A percentile compares a stretch with the other conserved stretches of the same genome.
phyloP scores from a whole-genome alignment of 2,113 vertebrate genomes.

The Prunella himalayana region DNA sequence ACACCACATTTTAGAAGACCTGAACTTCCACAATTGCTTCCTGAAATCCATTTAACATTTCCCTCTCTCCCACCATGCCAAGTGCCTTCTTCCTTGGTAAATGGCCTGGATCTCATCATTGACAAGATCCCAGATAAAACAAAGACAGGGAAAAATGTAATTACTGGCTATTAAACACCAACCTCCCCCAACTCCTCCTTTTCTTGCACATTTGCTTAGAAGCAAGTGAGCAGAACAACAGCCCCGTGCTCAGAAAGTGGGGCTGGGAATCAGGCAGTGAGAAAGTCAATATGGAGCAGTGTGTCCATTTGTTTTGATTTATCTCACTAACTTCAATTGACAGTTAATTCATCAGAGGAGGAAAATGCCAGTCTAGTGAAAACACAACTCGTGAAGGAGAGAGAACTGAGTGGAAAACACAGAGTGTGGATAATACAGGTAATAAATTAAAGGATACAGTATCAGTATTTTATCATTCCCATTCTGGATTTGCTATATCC shows the following conservation, averaged over 20 bases:
- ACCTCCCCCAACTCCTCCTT: not conserved
- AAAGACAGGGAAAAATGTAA: not conserved
- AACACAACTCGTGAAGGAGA: slow-evolving; percentile 35
- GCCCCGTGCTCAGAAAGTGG: slow-evolving; percentile 70
- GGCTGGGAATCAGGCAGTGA: slow-evolving; percentile 74
- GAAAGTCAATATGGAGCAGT: slow-evolving; percentile 75
- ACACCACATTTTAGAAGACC: not conserved
- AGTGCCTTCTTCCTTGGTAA: not conserved
- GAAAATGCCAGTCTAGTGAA: slow-evolving; percentile 64
- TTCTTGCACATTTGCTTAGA: not conserved
- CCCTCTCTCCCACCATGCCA: not conserved
- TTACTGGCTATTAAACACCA: not conserved
- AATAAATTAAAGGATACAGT: slow-evolving; percentile 65
- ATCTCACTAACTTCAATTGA: slow-evolving; percentile 80
- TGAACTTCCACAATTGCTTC: not conserved
- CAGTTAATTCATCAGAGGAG: slow-evolving; percentile 76
- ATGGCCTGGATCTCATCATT: not conserved
- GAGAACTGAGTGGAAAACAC: not conserved
- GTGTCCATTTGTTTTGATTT: slow-evolving; percentile 81
- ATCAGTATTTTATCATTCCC: slow-evolving; percentile 42
- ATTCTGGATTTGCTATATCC: not conserved
- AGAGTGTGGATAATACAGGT: slow-evolving; percentile 54
- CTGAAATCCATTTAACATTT: not conserved
- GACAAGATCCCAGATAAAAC: not conserved
- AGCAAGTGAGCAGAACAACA: slow-evolving; percentile 58